phyloP scores from a whole-genome alignment of 2,888 invertebrate genomes.

The Agonum fuliginosum region DNA sequence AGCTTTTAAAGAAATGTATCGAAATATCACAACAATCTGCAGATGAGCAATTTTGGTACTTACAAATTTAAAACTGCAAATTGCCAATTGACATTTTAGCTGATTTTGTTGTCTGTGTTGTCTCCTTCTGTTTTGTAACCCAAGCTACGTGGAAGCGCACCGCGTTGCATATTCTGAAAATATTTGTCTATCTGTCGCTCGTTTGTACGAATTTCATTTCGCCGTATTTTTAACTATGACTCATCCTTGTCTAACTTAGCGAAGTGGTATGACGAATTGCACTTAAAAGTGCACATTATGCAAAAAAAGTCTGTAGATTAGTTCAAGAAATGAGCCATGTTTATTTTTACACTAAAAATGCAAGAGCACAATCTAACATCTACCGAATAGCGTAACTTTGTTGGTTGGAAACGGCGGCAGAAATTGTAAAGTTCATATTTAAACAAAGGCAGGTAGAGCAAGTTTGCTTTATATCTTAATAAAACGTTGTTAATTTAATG shows the following conservation, averaged over 20 bases:
- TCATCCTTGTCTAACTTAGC: slow-evolving; percentile 21
- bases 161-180: slow-evolving; percentile 11
- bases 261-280: slow-evolving; percentile 22
- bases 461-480: slow-evolving; percentile 42
- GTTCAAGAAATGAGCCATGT: slow-evolving; percentile 19
- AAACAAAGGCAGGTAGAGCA: slow-evolving; percentile 35
- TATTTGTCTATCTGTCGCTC: too few relatives aligned
- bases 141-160: not conserved
- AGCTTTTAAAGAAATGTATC: too few relatives aligned
- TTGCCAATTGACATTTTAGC: too few relatives aligned
- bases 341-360: slow-evolving; percentile 39
- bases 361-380: slow-evolving; percentile 14
- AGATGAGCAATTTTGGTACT: too few relatives aligned
- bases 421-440: slow-evolving; percentile 38
- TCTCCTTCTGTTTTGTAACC: too few relatives aligned
- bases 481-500: slow-evolving; percentile 46
- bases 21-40: too few relatives aligned
- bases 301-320: slow-evolving; percentile 33
- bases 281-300: slow-evolving; percentile 41
- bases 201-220: too few relatives aligned
- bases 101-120: too few relatives aligned
- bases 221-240: slow-evolving; percentile 35
- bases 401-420: slow-evolving; percentile 16
- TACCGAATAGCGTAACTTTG: slow-evolving; percentile 24
- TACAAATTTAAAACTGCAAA: too few relatives aligned